Conservation (phyloP, 2,797 vertebrate genomes). For the Xiphorhynchus erythropygius region DNA sequence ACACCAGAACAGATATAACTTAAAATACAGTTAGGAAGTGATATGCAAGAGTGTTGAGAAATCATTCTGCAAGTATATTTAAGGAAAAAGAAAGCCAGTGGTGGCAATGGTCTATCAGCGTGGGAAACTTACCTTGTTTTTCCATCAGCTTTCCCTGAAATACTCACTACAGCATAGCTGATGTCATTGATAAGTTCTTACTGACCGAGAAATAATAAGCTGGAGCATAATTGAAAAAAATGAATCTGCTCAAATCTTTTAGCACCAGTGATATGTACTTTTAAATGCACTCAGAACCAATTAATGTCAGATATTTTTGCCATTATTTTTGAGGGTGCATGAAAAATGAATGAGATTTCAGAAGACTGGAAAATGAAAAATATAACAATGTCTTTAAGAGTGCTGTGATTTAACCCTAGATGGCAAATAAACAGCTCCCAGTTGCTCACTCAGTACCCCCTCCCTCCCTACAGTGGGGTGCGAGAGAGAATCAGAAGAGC, state of each 20-base stretch:
- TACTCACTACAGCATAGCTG: not conserved
- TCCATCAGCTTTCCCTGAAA: not conserved
- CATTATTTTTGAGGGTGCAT: not conserved
- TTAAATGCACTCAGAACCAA: not conserved
- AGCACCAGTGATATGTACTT: not conserved
- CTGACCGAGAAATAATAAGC: not conserved
- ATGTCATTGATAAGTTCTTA: not conserved
- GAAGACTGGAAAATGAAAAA: not conserved
- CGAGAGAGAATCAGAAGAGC: not conserved
- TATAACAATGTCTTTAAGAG: not conserved
- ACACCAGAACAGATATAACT: not conserved
- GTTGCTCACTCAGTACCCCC: fast-evolving
- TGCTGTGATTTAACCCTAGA: not conserved
- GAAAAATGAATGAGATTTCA: not conserved
- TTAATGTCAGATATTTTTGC: not conserved
- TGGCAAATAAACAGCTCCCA: not conserved
- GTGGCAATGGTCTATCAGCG: not conserved
- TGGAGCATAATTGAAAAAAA: not conserved
- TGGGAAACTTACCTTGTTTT: not conserved
- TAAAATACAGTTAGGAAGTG: not conserved
- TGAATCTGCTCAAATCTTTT: not conserved
- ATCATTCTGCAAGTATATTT: not conserved
- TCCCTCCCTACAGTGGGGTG: not conserved
- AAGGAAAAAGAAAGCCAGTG: not conserved
- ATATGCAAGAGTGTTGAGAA: not conserved